phyloP scores from a whole-genome alignment of 1,140 invertebrate genomes.

The Calycopis cecrops region DNA sequence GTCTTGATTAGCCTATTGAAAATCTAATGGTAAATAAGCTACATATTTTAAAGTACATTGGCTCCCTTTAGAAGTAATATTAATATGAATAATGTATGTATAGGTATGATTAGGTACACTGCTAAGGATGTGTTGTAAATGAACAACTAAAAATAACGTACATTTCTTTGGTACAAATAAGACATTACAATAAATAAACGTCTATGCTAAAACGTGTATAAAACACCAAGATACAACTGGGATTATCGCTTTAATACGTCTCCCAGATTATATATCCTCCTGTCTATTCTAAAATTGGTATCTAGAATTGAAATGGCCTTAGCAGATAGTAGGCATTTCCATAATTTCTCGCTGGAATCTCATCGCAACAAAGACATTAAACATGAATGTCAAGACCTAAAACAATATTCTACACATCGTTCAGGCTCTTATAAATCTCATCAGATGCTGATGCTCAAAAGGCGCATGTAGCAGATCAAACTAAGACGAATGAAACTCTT shows the following conservation, averaged over 20 bases:
- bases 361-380: conserved; percentile 67
- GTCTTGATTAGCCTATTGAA: too few relatives aligned
- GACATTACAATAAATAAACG: too few relatives aligned
- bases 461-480: conserved; percentile 21
- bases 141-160: too few relatives aligned
- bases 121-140: too few relatives aligned
- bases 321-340: conserved; percentile 32
- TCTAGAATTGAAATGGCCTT: conserved; percentile 23
- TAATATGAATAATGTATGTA: too few relatives aligned
- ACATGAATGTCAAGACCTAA: conserved; percentile 58
- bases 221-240: too few relatives aligned
- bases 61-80: too few relatives aligned
- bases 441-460: conserved; percentile 23
- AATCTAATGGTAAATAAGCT: too few relatives aligned
- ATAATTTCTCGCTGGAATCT: conserved; percentile 46
- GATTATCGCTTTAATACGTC: neutral
- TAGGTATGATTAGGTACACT: too few relatives aligned
- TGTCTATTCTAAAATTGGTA: conserved; percentile 12
- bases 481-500: conserved; percentile 27
- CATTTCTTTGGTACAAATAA: too few relatives aligned
- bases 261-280: neutral
- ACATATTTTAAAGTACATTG: too few relatives aligned
- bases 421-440: conserved; percentile 57
- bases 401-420: conserved; percentile 65
- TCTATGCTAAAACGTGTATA: too few relatives aligned